These are phyloP conservation scores for Spilosoma lubricipeda DNA, from an alignment of 2,888 invertebrate genomes.

Conservation along the genomic window DNA sequence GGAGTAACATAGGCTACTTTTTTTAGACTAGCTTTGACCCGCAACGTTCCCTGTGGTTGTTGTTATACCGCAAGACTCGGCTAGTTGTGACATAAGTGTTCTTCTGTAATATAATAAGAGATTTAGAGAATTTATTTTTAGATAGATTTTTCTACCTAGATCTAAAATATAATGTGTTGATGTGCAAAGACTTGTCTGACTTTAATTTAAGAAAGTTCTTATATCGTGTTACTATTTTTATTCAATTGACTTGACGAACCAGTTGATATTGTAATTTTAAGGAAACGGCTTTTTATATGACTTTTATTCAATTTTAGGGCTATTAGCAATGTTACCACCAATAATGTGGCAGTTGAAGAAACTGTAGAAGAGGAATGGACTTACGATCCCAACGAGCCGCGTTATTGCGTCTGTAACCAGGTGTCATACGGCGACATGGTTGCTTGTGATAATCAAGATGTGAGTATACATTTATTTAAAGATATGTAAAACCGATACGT, in stretches of 20 bases:
- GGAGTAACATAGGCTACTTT: too few species aligned
- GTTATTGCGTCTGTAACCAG: slow-evolving; percentile 98
- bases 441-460: slow-evolving; percentile 98
- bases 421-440: slow-evolving; percentile 99
- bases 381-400: slow-evolving; percentile 97
- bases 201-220: not conserved
- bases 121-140: too few species aligned
- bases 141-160: too few species aligned
- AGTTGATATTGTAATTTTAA: not conserved
- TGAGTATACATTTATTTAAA: slow-evolving; percentile 81
- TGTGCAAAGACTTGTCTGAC: not conserved
- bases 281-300: not conserved
- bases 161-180: too few species aligned
- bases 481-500: too few species aligned
- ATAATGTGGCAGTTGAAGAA: slow-evolving; percentile 78
- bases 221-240: too few species aligned
- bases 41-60: too few species aligned
- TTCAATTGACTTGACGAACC: not conserved
- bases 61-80: too few species aligned
- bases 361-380: slow-evolving; percentile 93
- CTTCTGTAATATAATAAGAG: not conserved
- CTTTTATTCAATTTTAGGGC: slow-evolving; percentile 54
- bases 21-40: too few species aligned
- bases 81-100: too few species aligned
- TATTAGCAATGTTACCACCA: slow-evolving; percentile 85